Conservation (phyloP, 2,113 vertebrate genomes). For the Arothron firmamentum region DNA sequence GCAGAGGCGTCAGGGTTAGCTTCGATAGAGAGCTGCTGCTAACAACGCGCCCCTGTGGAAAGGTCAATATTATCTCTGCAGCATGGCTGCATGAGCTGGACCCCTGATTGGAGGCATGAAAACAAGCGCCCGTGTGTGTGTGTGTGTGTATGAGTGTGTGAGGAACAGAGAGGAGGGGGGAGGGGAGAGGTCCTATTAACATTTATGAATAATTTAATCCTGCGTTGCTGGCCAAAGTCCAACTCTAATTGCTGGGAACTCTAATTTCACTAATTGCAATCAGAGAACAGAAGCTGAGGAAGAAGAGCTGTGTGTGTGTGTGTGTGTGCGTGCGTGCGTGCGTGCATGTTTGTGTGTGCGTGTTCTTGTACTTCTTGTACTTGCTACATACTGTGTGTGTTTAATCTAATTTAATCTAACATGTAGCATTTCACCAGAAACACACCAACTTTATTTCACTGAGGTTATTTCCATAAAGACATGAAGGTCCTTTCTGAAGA, state of each 20-base stretch:
- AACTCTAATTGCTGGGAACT: slow-evolving; percentile 36
- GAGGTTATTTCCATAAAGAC: too few species aligned
- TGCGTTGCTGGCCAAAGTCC: slow-evolving; percentile 70
- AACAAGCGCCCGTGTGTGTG: not conserved
- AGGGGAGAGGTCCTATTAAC: slow-evolving; percentile 65
- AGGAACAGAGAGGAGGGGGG: slow-evolving; percentile 3
- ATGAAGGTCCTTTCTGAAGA: too few species aligned
- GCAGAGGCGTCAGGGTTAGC: slow-evolving; percentile 70
- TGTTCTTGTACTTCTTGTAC: too few species aligned
- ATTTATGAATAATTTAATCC: slow-evolving; percentile 76
- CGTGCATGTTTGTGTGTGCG: too few species aligned
- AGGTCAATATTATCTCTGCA: slow-evolving; percentile 70
- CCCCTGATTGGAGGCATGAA: slow-evolving; percentile 29
- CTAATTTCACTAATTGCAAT: slow-evolving; percentile 77
- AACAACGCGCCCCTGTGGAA: slow-evolving; percentile 68
- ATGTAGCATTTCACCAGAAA: too few species aligned
- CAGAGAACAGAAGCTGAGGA: slow-evolving; percentile 60
- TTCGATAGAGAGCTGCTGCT: slow-evolving; percentile 63
- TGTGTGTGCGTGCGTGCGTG: too few species aligned
- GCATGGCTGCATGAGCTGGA: slow-evolving; percentile 47
- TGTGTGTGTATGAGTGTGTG: not conserved
- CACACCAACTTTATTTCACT: too few species aligned
- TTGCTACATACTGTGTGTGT: too few species aligned
- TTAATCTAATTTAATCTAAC: too few species aligned
- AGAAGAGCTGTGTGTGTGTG: not conserved